Percentiles rank a stretch among this genome's conserved stretches.
Conservation (phyloP, 2,113 vertebrate genomes). For the Actinemys pallida region DNA sequence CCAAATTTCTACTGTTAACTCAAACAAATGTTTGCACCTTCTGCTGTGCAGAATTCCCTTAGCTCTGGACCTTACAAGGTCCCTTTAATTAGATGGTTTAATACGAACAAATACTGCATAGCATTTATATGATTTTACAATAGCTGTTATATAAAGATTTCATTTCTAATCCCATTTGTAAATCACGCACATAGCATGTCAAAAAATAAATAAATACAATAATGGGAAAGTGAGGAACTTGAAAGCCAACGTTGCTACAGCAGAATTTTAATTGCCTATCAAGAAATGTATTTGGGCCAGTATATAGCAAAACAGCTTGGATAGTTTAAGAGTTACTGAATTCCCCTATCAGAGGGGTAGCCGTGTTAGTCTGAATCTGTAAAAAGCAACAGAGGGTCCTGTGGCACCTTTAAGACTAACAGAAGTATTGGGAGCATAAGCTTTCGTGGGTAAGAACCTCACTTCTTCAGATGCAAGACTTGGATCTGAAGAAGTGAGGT, state of each 20-base stretch:
- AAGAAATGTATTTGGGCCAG: conserved; percentile 8
- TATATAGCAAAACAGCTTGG: conserved; percentile 1
- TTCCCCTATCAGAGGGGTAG: neutral
- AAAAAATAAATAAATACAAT: conserved; percentile 25
- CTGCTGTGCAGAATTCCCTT: neutral
- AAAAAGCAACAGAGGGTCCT: no score
- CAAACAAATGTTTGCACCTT: neutral
- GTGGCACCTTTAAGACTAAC: no score
- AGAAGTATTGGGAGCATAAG: no score
- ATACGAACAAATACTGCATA: neutral
- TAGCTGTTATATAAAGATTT: neutral
- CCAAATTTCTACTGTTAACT: neutral
- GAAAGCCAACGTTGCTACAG: conserved; percentile 22
- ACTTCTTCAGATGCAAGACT: no score
- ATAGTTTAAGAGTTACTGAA: neutral
- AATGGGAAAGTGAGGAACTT: neutral
- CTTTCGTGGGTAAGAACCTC: no score
- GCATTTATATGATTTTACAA: neutral
- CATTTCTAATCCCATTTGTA: conserved; percentile 10
- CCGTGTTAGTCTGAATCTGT: no score
- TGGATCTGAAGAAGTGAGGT: no score
- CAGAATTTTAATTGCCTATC: conserved; percentile 36
- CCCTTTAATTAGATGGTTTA: neutral
- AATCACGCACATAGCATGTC: neutral
- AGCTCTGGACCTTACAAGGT: neutral